phyloP scores from a whole-genome alignment of 2,113 vertebrate genomes.

The Prolemur simus region DNA sequence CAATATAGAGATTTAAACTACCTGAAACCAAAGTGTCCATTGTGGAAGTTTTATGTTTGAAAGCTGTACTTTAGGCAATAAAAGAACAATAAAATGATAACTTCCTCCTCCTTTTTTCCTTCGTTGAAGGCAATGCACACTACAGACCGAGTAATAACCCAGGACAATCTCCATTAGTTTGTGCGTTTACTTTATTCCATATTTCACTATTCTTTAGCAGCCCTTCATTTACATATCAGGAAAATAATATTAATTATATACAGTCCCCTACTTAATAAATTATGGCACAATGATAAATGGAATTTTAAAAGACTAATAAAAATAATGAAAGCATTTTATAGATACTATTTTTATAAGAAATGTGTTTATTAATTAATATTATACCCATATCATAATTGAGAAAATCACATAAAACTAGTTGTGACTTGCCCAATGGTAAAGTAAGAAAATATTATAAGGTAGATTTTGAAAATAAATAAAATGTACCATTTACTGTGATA shows the following conservation, averaged over 20 bases:
- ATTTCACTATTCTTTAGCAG: not conserved
- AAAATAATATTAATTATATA: not conserved
- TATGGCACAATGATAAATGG: not conserved
- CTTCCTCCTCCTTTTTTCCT: not conserved
- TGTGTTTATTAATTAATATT: not conserved
- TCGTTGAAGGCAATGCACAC: not conserved
- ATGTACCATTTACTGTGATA: not conserved
- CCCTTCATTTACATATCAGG: not conserved
- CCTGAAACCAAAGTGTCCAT: not conserved
- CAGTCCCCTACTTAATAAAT: not conserved
- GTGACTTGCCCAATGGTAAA: not conserved
- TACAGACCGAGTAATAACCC: not conserved
- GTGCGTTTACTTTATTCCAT: not conserved
- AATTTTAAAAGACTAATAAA: not conserved
- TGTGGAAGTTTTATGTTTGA: conserved; percentile 6
- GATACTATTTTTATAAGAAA: not conserved
- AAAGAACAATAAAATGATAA: conserved; percentile 21
- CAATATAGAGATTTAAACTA: conserved; percentile 28
- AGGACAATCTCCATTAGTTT: not conserved
- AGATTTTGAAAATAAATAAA: not conserved
- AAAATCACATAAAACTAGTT: not conserved
- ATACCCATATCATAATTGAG: not conserved
- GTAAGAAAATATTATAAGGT: not conserved
- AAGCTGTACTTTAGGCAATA: conserved; percentile 33
- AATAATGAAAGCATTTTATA: not conserved